Evolutionary conservation across 1,140 invertebrate species (phyloP).

Genomic region (Bombyx mori): ASM3026992v2 NC_085124.1:4676501-4677000

Average conservation of each 20-base stretch:
- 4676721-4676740: constrained; percentile 22
- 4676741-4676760: constrained; percentile 25
- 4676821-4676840: constrained; percentile 64
- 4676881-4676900: constrained; percentile 71
- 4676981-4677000: constrained; percentile 86
- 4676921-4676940: constrained; percentile 83
- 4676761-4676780: constrained; percentile 29
- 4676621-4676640: constrained; percentile 62
- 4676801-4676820: constrained; percentile 54
- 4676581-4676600: neutral
- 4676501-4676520: neutral
- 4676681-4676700: constrained; percentile 34
- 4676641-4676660: constrained; percentile 62
- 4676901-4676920: constrained; percentile 80
- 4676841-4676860: constrained; percentile 82
- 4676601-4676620: constrained; percentile 31
- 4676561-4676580: neutral
- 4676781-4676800: constrained; percentile 19
- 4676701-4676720: constrained; percentile 31
- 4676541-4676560: neutral
- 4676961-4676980: constrained; percentile 84
- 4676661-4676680: constrained; percentile 51
- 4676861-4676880: constrained; percentile 83
- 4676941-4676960: constrained; percentile 77
- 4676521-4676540: neutral